These are phyloP conservation scores for Sorex araneus DNA, from an alignment of 2,113 vertebrate species.

Conservation along the genomic window DNA sequence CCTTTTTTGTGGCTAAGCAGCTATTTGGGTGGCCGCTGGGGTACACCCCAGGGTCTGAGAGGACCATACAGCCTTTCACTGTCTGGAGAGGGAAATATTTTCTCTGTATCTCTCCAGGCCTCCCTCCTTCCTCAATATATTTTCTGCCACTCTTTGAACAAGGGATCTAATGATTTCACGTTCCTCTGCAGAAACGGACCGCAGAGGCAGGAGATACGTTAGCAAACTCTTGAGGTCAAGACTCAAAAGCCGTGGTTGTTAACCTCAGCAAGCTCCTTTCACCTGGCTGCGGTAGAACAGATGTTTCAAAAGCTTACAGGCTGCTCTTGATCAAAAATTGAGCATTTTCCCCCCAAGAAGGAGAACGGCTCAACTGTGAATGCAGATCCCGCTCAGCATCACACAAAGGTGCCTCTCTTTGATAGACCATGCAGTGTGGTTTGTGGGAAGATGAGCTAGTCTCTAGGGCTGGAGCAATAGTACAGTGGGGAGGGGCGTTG, in stretches of 20 bases:
- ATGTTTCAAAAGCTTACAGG: neutral
- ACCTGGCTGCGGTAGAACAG: neutral
- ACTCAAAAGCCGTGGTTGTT: neutral
- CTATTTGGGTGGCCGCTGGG: neutral
- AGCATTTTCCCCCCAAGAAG: neutral
- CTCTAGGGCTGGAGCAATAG: neutral
- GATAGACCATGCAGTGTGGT: neutral
- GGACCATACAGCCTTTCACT: neutral
- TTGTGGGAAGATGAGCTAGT: neutral
- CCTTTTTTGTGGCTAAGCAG: neutral
- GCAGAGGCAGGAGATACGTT: neutral
- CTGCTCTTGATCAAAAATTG: neutral
- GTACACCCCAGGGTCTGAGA: neutral
- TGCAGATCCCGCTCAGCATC: neutral
- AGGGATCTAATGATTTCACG: neutral
- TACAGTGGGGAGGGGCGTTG: no score
- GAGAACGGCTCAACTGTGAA: neutral
- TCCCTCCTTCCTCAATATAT: no score
- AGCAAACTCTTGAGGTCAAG: neutral
- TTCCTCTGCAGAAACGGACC: constrained; percentile 24
- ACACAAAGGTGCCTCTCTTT: neutral
- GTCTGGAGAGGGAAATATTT: neutral
- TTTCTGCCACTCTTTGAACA: constrained; percentile 20
- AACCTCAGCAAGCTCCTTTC: neutral
- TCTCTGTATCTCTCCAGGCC: neutral